A percentile compares a stretch with the other conserved stretches of the same genome.
Conservation (phyloP, 2,888 invertebrate genomes). For the Argyresthia goedartella region DNA sequence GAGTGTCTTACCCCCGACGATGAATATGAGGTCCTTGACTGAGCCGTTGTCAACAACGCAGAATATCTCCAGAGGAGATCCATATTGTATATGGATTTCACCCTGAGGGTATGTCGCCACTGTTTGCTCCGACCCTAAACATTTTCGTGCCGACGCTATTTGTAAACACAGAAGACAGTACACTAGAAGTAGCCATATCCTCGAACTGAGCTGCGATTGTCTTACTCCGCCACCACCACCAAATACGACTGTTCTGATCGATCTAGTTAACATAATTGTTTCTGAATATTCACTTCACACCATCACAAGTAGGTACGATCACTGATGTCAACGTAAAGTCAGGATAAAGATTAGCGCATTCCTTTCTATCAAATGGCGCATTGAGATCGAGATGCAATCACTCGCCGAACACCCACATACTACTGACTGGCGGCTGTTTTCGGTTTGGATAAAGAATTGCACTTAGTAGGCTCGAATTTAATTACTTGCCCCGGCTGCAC, state of each 20-base stretch:
- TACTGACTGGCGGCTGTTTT: too few species aligned
- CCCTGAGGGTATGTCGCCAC: conserved; percentile 65
- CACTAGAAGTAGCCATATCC: background rate
- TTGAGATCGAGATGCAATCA: background rate
- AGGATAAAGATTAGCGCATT: background rate
- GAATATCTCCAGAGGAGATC: conserved; percentile 73
- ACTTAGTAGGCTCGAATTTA: too few species aligned
- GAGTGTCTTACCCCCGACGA: background rate
- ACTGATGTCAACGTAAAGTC: background rate
- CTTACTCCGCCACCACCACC: background rate
- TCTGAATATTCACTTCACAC: background rate
- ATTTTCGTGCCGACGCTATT: background rate
- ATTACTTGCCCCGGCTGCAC: too few species aligned
- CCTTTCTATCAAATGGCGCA: conserved; percentile 1
- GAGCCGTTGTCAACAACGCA: conserved; percentile 69
- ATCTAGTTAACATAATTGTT: background rate
- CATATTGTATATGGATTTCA: conserved; percentile 69
- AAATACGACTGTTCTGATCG: too few species aligned
- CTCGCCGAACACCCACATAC: background rate
- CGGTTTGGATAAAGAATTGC: too few species aligned
- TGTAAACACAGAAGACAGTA: background rate
- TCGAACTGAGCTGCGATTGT: background rate
- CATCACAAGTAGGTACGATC: background rate
- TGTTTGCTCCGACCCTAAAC: conserved; percentile 21
- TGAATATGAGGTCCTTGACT: conserved; percentile 56